phyloP scores from a whole-genome alignment of 2,797 vertebrate genomes.

The Acipenser transmontanus region DNA sequence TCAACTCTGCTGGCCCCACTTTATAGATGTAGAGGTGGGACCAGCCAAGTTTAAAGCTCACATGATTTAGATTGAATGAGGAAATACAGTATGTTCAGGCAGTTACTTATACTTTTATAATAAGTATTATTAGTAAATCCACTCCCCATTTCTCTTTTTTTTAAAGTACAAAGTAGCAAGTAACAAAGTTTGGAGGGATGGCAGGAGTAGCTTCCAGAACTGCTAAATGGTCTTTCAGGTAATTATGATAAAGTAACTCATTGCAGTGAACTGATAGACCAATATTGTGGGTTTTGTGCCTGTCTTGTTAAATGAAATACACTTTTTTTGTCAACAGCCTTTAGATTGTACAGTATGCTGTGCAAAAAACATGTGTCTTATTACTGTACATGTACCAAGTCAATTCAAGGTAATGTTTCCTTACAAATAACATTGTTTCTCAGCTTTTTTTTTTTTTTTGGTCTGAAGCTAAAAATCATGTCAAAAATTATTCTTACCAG shows the following conservation, averaged over 20 bases:
- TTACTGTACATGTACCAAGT: not conserved
- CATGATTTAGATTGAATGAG: too few species aligned
- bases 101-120: too few species aligned
- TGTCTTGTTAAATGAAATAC: not conserved
- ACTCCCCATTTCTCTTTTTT: too few species aligned
- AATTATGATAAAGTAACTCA: not conserved
- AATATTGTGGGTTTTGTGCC: not conserved
- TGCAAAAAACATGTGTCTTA: not conserved
- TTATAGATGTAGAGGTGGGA: too few species aligned
- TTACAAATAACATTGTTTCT: not conserved
- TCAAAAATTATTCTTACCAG: conserved; percentile 43
- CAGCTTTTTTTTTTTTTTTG: not conserved
- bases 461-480: conserved; percentile 2
- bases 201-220: too few species aligned
- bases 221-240: not conserved
- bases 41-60: too few species aligned
- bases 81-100: too few species aligned
- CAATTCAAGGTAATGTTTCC: not conserved
- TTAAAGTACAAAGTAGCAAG: too few species aligned
- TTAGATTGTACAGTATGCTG: not conserved
- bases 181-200: too few species aligned
- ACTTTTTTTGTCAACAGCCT: not conserved
- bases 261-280: not conserved
- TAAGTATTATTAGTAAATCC: too few species aligned
- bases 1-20: too few species aligned